Evolutionary conservation across 53 echinoderm and acorn worm species (phyloP), one percentile per base, ranked within the genome.

Genomic region (Holothuria scabra): DNA sequence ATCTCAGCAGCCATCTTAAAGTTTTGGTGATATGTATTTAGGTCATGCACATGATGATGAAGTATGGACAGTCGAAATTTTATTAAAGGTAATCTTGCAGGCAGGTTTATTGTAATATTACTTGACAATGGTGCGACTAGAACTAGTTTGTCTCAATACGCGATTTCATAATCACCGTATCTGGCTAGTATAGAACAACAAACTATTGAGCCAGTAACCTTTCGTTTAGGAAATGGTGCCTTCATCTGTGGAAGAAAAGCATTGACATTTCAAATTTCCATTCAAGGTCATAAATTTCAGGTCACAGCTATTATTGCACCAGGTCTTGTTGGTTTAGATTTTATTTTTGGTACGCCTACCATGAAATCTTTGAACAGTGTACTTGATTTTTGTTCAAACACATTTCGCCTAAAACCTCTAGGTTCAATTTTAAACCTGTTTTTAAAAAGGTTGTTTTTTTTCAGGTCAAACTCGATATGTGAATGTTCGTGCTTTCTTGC

Each of bases 41-140:
- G 41, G 41, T 41, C 41, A 8, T 41, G 7, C 41, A 41, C 41
- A 41, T 41, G 41, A 41, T 10, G 7, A 41, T 41, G 41, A 41
- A 41, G 7, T 41, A 8, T 41, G 41, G 41, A 41, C 41, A 41
- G 41, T 41, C 41, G 44, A 25, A 74, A 74, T 74, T 37, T 74
- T 38, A 20, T 46, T 21, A 38, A 3, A 74, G 74, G 74, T 32
- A 74, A 41, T 9, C 44, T 74, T 37, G n/a, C 41, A 10, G 74
- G 46, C 44, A 25, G 74, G 18, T 38, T 3, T 38, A 23, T 24
- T 38, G 48, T 74, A 1, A 24, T 74, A 14, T 20, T 74, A 20
- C 44, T 74, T 12, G 74, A 74, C 44, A 74, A 48, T 41, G 74
- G 74, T 44, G 37, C 74, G 12, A 74, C 48, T n/a, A 38, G 48